phyloP scores from a whole-genome alignment of 2,888 invertebrate species.

The Nemapogon koenigi region DNA sequence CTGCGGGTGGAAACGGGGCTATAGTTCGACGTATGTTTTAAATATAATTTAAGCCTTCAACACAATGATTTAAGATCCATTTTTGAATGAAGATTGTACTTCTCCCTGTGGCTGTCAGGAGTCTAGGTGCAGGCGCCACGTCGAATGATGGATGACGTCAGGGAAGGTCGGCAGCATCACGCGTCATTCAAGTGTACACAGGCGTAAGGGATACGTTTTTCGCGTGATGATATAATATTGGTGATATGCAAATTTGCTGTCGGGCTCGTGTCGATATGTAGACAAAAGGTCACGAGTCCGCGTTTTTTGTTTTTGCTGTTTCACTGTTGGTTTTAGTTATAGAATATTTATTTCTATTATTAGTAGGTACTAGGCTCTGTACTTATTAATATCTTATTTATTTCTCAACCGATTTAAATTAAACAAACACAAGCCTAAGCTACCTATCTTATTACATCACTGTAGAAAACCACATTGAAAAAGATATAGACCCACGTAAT shows the following conservation, averaged over 20 bases:
- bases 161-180: slow-evolving; percentile 63
- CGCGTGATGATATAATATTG: slow-evolving; percentile 64
- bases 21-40: slow-evolving; percentile 27
- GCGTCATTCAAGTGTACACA: slow-evolving; percentile 66
- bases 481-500: no score
- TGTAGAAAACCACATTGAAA: no score
- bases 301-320: slow-evolving; percentile 4
- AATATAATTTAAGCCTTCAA: slow-evolving; percentile 22
- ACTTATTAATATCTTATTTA: no score
- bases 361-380: no score
- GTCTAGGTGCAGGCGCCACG: slow-evolving; percentile 64
- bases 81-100: slow-evolving; percentile 18
- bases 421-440: no score
- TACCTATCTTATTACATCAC: no score
- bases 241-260: slow-evolving; percentile 61
- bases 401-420: no score
- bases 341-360: no score
- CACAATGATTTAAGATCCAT: slow-evolving; percentile 18
- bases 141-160: slow-evolving; percentile 64
- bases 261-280: slow-evolving; percentile 37
- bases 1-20: slow-evolving; percentile 49
- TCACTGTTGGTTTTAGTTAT: no score
- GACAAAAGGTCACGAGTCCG: slow-evolving; percentile 7
- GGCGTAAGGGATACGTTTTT: slow-evolving; percentile 66
- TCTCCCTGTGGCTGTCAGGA: slow-evolving; percentile 45